Evolutionary conservation across 1,140 invertebrate species (phyloP), one percentile per base, ranked within the genome.

Genomic region (Listronotus oregonensis): DNA sequence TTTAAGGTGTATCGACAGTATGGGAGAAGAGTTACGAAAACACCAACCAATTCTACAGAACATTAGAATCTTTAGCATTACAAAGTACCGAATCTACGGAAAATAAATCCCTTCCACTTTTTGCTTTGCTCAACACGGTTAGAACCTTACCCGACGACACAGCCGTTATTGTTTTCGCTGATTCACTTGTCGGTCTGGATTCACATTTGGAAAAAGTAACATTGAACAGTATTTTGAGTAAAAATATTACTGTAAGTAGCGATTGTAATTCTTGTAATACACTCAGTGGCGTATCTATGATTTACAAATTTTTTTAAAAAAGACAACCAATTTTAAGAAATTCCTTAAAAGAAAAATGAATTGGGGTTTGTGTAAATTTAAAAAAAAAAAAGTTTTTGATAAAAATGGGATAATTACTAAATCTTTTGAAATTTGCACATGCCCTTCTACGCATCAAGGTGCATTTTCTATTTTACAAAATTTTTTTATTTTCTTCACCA

Each of bases 101-200:
- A n/a, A 51, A 59, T 32, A 27, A 55, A 17, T 66, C 58, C 6
- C 21, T 61, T 15, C 52, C 56, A n/a, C 70, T 72, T 56, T 75
- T 71, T 58, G 66, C 57, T 0, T 58, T 75, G 37, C 59, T 75
- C n/a, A 62, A 72, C n/a, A 69, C 71, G 34, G 58, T 57, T 4
- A 60, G 62, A 39, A 18, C 67, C 32, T 31, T 74, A 31, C 67
- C 71, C 10, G 15, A 43, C 8, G 46, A 62, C 42, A 40, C 31
- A 12, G 66, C 52, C 11, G 67, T 75, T 63, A 21, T 75, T 18
- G n/a, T 65, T 65, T 65, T 65, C 31, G 37, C n/a, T 3, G 65
- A 34, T 65, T 66, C 49, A 54, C 31, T 21, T 21, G 46, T 52
- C 15, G 49, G 59, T 18, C 17, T 42, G 32, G 71, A 74, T 60